phyloP scores from a whole-genome alignment of 1,140 invertebrate genomes.

The Papilio glaucus region DNA sequence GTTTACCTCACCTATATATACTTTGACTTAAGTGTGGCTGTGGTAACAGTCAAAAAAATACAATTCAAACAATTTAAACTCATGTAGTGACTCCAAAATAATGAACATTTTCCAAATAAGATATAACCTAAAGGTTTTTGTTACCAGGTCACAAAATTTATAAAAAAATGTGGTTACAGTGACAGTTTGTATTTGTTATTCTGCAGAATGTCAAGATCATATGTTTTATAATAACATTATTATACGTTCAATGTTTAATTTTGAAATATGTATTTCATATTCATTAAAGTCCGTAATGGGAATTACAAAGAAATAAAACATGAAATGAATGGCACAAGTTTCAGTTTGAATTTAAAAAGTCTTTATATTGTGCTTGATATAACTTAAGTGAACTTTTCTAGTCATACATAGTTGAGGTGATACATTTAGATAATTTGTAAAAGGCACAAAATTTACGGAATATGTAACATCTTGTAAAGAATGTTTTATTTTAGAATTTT shows the following conservation, averaged over 20 bases:
- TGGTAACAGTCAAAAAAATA: no score
- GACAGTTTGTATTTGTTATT: slow-evolving; percentile 8
- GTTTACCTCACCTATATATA: no score
- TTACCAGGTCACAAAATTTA: no score
- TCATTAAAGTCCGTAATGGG: not conserved
- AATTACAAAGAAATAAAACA: not conserved
- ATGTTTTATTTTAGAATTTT: not conserved
- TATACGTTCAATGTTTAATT: not conserved
- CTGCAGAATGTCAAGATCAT: not conserved
- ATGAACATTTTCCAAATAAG: no score
- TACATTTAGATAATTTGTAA: not conserved
- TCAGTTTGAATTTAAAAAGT: not conserved
- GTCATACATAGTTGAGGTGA: no score
- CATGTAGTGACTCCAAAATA: no score
- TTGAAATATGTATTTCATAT: not conserved
- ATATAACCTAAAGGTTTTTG: no score
- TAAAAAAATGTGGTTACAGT: no score
- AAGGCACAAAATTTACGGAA: not conserved
- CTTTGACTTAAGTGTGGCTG: no score
- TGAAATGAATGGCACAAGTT: not conserved
- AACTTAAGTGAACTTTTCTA: not conserved
- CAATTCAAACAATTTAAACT: no score
- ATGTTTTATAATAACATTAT: not conserved
- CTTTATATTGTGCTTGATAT: not conserved
- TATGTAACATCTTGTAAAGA: not conserved